Conservation (phyloP, 92 coral and sea anemone species). For the Phenganax subtilis region DNA sequence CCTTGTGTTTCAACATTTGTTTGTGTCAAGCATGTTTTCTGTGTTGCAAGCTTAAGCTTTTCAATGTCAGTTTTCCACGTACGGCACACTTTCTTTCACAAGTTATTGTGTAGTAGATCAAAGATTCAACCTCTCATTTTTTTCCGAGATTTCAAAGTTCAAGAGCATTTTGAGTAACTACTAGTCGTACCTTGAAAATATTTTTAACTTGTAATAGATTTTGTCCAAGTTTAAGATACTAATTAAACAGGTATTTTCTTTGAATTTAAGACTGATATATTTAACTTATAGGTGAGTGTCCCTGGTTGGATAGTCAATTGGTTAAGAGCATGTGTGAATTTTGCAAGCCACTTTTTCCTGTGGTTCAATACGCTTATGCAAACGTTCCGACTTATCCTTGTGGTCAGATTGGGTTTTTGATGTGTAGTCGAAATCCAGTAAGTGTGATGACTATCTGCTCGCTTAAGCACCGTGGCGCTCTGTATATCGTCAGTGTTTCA, state of each 20-base stretch:
- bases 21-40: not conserved
- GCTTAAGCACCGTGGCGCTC: too few relatives aligned
- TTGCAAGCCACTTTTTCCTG: slow-evolving; percentile 68
- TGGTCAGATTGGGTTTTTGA: slow-evolving; percentile 94
- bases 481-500: too few relatives aligned
- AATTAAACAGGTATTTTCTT: too few relatives aligned
- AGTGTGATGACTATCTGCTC: not conserved
- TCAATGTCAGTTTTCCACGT: too few relatives aligned
- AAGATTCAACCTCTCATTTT: too few relatives aligned
- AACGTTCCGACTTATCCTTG: slow-evolving; percentile 89
- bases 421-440: slow-evolving; percentile 85
- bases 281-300: slow-evolving; percentile 67
- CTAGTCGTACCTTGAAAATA: too few relatives aligned
- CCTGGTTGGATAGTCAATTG: slow-evolving; percentile 74
- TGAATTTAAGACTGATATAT: not conserved
- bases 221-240: not conserved
- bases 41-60: not conserved
- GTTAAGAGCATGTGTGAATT: slow-evolving; percentile 71
- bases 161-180: too few relatives aligned
- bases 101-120: too few relatives aligned
- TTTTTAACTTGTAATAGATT: not conserved
- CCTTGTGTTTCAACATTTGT: not conserved
- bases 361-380: slow-evolving; percentile 71
- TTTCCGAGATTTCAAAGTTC: too few relatives aligned
- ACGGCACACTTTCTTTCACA: too few relatives aligned